phyloP scores from a whole-genome alignment of 2,113 vertebrate genomes.

The Tyrannus savana region DNA sequence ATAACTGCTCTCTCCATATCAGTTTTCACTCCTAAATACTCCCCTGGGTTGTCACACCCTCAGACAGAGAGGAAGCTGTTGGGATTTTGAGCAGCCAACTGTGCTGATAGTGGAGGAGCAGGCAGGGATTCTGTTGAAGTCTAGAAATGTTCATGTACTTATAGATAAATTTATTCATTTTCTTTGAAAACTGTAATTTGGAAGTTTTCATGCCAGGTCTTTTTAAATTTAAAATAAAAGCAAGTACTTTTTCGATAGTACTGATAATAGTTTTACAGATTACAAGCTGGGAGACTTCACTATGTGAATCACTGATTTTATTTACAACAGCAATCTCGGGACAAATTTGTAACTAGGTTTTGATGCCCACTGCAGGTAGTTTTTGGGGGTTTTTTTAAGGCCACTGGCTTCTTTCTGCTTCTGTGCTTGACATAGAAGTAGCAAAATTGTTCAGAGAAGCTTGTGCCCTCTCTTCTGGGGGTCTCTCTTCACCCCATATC shows the following conservation, averaged over 20 bases:
- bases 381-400: not conserved
- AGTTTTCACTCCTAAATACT: not conserved
- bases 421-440: not conserved
- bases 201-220: not conserved
- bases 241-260: not conserved
- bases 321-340: not conserved
- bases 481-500: not conserved
- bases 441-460: not conserved
- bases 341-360: not conserved
- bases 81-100: not conserved
- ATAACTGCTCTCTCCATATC: no score
- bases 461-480: not conserved
- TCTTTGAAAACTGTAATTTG: not conserved
- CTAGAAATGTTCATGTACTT: not conserved
- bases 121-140: not conserved
- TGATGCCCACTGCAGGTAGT: not conserved
- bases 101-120: not conserved
- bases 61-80: not conserved
- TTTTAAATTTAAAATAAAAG: not conserved
- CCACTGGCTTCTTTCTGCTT: not conserved
- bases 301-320: not conserved
- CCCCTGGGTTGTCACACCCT: not conserved
- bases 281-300: not conserved
- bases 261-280: not conserved
- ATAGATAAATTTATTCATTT: not conserved